These are phyloP conservation scores for Rotaria macrura DNA, from an alignment of 2,888 invertebrate genomes.

Conservation along the genomic window DNA sequence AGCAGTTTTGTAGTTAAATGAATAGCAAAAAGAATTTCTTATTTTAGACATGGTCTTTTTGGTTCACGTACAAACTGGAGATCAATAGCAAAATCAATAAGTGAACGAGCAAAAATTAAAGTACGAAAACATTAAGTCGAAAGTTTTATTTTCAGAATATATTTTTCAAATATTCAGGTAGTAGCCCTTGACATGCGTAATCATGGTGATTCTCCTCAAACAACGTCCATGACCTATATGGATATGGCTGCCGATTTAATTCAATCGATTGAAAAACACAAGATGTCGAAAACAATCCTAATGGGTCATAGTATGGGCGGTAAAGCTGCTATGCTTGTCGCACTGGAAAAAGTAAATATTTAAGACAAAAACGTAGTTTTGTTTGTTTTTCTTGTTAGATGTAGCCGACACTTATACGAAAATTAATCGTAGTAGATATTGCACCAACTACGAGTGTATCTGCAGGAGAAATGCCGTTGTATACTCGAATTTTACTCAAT, in stretches of 20 bases:
- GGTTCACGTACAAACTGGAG: slow-evolving; percentile 80
- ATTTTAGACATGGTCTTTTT: slow-evolving; percentile 75
- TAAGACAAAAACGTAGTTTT: neutral
- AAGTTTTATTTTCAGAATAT: too few relatives aligned
- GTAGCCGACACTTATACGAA: slow-evolving; percentile 1
- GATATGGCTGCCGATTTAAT: slow-evolving; percentile 66
- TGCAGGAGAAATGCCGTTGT: slow-evolving; percentile 15
- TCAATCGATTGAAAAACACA: slow-evolving; percentile 35
- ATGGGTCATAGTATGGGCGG: slow-evolving; percentile 94
- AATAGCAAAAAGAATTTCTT: neutral
- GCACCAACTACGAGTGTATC: slow-evolving; percentile 30
- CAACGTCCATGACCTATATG: slow-evolving; percentile 62
- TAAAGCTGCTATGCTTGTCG: slow-evolving; percentile 73
- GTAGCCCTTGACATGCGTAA: slow-evolving; percentile 78
- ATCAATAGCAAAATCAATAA: slow-evolving; percentile 60
- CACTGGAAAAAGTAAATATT: slow-evolving; percentile 52
- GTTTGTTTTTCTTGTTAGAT: neutral
- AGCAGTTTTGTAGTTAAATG: too few relatives aligned
- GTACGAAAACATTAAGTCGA: slow-evolving; percentile 46
- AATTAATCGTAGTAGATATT: slow-evolving; percentile 32
- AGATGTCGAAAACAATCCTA: slow-evolving; percentile 51
- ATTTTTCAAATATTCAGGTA: slow-evolving; percentile 52
- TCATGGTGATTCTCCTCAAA: slow-evolving; percentile 83
- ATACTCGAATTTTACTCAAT: slow-evolving; percentile 19
- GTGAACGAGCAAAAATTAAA: slow-evolving; percentile 58